Base-by-base conservation (phyloP, 2,113 vertebrate species). In the Cyrtonyx montezumae region DNA sequence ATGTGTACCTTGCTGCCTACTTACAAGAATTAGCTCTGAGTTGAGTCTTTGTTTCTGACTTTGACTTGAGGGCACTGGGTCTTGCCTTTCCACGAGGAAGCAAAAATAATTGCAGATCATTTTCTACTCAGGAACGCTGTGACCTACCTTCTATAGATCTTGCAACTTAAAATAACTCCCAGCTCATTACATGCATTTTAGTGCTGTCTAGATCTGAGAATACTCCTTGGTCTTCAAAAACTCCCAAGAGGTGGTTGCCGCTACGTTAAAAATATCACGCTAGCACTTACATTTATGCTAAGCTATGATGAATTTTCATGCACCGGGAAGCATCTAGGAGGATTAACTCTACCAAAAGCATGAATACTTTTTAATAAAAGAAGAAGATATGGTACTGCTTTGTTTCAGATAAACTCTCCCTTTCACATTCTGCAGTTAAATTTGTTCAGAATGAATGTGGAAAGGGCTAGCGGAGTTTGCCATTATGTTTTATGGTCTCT, bases 231-330 rank as follows among this genome's bases (percentile, higher is more conserved):
- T 90, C 63, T 91, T 42, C 63, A 73, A 74, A 51, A 42, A 56
- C 46, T 73, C 71, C 26, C 18, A 34, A 73, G 90, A 90, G 42
- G 65, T 77, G 45, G 67, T 87, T 74, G 69, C 69, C 82, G 49
- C 67, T 76, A 48, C 1, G 0, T 71, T 90, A 56, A 69, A 87
- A 80, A 42, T 26, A 40, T 48, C 67, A 69, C 4, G 0, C 79
- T 89, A 66, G 28, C 48, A 49, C 68, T 93, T 93, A 62, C n/a
- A n/a, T 90, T 93, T 76, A 63, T 74, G 46, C 73, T 58, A 61
- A 79, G 56, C 48, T 70, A 87, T 85, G 66, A 67, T 89, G 37
- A 77, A 78, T 85, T 87, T 93, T 85, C 67, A 70, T 55, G 21
- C 26, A 46, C 25, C 83, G 34, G 79, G 67, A 85, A 90, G 18